Base-by-base conservation (phyloP, 2,888 invertebrate species). In the Blomia tropicalis region DNA sequence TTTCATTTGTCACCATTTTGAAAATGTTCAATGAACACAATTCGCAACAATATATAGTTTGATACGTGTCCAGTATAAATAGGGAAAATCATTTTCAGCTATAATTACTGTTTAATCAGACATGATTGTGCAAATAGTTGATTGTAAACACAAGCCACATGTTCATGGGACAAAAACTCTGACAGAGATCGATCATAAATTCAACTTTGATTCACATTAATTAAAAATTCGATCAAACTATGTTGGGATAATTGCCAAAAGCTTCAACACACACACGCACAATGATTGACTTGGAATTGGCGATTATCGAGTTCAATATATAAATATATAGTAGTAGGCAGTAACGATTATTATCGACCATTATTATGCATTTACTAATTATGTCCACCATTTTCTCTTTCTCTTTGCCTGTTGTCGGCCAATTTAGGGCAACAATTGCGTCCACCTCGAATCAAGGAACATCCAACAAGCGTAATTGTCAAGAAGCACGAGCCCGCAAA, bases 401-500 rank as follows among this genome's bases (percentile, higher is more conserved):
- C 41, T 41, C n/a, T 41, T 41, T 41, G 14, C n/a, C 41, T 41
- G 14, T n/a, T 47, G 7, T 47, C 27, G 7, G 23, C 27, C 51
- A 7, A 25, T 47, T 27, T 47, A 56, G 2, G 29, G 2, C 5
- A 29, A 2, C 56, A 32, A 36, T 56, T 56, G 51, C 58, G 58
- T 44, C 63, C 88, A 54, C 95, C 96, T 2, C 81, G 89, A 68
- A 96, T 96, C 76, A 88, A 88, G 68, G 95, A 96, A 75, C 95
- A 96, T 76, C 96, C 96, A 63, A 85, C 89, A 69, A 93, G 96
- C 78, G 87, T 90, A 69, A 85, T 90, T 70, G 93, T 95, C 43
- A 89, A 90, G 64, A 87, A 89, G 75, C 91, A 92, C 74, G 92
- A 95, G 73, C 95, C 96, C 44, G 93, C 92, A 65, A 96, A 95